Base-by-base conservation (phyloP, 2,888 invertebrate genomes). In the Carpatolechia fugitivella region DNA sequence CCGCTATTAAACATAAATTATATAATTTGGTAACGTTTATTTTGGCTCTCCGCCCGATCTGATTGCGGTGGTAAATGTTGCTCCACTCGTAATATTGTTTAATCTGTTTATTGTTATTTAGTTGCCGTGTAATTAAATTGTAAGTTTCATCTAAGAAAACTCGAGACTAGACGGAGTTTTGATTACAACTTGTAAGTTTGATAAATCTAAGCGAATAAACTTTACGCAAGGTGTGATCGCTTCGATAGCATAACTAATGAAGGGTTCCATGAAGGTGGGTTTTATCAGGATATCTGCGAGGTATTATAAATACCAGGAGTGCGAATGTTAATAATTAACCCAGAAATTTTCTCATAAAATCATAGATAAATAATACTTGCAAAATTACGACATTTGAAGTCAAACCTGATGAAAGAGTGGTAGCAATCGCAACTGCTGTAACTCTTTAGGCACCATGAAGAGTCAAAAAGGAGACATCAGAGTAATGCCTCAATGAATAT, bases 1-100 rank as follows among this genome's bases (percentile, higher is more conserved):
- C 64, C 66, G 78, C 87, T 85, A 87, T 89, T 88, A 87, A 80
- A 85, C 79, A 82, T 83, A 85, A 87, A 89, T 89, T 87, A 85
- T 86, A 84, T 86, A 85, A 88, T 88, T 88, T 83, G 82, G 81
- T 82, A 73, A 79, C 79, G 75, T 82, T 77, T 76, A 76, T 78
- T 78, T 72, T 72, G 72, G 71, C 72, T 69, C 68, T 65, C n/a
- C 60, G 70, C 70, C 61, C 62, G 70, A 70, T 68, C 73, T 76
- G 77, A 79, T 81, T 80, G 77, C 74, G 68, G 52, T 38, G 18
- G 50, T 58, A 50, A 55, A 58, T 38, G 55, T 44, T 38, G 31
- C 33, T 44, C 46, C 50, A 47, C 56, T 52, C 35, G 24, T 54
- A 54, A 20, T 54, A 35, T 38, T 24, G 35, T 57, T 49, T 55